Evolutionary conservation across 2,113 vertebrate species (phyloP).

Genomic region (Motacilla tschutschensis): DNA sequence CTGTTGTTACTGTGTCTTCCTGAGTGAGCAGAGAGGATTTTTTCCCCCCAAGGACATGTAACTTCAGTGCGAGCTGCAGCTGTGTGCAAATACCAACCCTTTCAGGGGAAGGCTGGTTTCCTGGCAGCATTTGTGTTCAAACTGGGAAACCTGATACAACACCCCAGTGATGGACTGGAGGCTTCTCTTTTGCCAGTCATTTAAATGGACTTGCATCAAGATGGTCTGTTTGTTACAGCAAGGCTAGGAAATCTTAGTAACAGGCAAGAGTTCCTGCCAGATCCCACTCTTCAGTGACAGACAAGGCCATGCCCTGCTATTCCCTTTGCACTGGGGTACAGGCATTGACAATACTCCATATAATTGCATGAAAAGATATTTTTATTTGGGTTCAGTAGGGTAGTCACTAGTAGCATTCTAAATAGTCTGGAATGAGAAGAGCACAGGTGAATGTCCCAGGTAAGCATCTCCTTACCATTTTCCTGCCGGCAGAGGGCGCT

Average conservation of each 20-base stretch:
- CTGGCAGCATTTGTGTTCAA: not conserved
- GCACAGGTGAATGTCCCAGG: not conserved
- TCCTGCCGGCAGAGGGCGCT: not conserved
- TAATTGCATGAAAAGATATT: not conserved
- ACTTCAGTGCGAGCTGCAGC: not conserved
- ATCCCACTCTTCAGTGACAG: not conserved
- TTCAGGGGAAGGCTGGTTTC: not conserved
- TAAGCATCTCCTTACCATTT: not conserved
- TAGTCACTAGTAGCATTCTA: not conserved
- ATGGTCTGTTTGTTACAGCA: not conserved
- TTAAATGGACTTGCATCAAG: not conserved
- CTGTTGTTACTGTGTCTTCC: not conserved
- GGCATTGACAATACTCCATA: not conserved
- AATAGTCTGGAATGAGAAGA: not conserved
- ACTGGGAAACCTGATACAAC: not conserved
- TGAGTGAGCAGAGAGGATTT: not conserved
- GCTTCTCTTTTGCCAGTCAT: not conserved
- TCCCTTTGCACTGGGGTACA: not conserved
- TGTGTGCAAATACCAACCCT: not conserved
- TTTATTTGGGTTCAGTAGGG: conserved; percentile 16
- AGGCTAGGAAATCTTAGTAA: not conserved
- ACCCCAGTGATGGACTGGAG: not conserved
- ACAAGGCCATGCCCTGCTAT: not conserved
- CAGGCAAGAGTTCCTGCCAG: not conserved
- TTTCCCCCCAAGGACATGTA: accelerated